Percentiles rank a stretch among this genome's conserved stretches.
Evolutionary conservation across 2,113 vertebrate species (phyloP).

Genomic region (Ailuropoda melanoleuca): DNA sequence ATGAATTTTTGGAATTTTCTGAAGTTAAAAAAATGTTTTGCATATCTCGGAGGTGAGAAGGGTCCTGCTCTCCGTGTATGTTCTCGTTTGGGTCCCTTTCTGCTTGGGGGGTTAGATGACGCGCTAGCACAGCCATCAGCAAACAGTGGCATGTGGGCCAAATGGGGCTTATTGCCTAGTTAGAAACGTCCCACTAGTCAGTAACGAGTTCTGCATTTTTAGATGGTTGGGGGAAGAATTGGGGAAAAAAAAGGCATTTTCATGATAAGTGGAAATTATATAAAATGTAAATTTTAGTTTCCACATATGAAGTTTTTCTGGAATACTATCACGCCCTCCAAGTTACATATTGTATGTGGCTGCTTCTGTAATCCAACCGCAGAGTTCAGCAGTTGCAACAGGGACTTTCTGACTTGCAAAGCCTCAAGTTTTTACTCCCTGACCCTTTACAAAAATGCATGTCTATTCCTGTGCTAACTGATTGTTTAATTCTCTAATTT

Average conservation of each 20-base stretch:
- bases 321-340: accelerated
- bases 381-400: not conserved
- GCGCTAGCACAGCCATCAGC: not conserved
- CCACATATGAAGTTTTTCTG: not conserved
- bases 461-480: not conserved
- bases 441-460: not conserved
- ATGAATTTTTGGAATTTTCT: not conserved
- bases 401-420: not conserved
- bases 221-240: not conserved
- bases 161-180: not conserved
- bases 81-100: not conserved
- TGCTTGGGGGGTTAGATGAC: not conserved
- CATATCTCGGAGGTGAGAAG: not conserved
- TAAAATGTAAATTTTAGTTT: not conserved
- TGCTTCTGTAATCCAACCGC: not conserved
- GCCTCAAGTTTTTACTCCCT: not conserved
- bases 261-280: not conserved
- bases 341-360: not conserved
- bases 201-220: not conserved
- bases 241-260: not conserved
- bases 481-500: not conserved
- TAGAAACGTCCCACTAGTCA: not conserved
- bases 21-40: not conserved
- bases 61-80: accelerated
- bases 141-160: not conserved